A percentile compares a stretch with the other conserved stretches of the same genome.
phyloP scores from a whole-genome alignment of 2,113 vertebrate genomes.

The Marcusenius ussheri region DNA sequence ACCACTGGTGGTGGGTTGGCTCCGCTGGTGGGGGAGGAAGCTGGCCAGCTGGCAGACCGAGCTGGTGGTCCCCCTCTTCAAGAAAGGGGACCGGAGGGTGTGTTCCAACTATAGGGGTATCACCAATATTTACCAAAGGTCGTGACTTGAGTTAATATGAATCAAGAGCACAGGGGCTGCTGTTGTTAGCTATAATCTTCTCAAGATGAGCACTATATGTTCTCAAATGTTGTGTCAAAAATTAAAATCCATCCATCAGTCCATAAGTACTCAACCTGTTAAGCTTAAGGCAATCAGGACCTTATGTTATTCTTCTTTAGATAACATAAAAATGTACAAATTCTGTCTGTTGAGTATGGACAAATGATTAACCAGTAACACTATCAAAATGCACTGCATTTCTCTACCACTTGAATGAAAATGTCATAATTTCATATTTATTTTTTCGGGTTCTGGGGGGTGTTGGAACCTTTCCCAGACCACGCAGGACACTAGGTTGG shows the following conservation, averaged over 20 bases:
- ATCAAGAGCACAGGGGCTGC: not conserved
- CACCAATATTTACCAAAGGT: not conserved
- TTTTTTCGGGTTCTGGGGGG: not conserved
- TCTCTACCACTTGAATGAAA: not conserved
- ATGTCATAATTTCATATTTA: not conserved
- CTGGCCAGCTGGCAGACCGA: too few relatives aligned
- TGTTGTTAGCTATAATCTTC: not conserved
- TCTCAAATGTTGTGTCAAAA: too few relatives aligned
- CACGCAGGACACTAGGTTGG: too few relatives aligned
- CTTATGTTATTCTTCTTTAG: not conserved
- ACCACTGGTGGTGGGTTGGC: too few relatives aligned
- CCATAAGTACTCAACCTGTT: not conserved
- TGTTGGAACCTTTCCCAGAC: too few relatives aligned
- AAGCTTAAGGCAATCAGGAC: not conserved
- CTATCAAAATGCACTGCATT: not conserved
- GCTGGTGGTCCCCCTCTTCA: too few relatives aligned
- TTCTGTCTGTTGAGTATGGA: not conserved
- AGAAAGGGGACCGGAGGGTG: too few relatives aligned
- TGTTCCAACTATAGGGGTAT: too few relatives aligned
- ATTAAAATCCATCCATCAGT: not conserved
- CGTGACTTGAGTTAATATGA: not conserved
- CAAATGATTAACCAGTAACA: not conserved
- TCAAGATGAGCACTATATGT: too few relatives aligned
- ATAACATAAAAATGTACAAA: not conserved
- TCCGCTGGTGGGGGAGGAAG: too few relatives aligned